Evolutionary conservation across 2,113 vertebrate species (phyloP).

Genomic region (Cottus gobio): DNA sequence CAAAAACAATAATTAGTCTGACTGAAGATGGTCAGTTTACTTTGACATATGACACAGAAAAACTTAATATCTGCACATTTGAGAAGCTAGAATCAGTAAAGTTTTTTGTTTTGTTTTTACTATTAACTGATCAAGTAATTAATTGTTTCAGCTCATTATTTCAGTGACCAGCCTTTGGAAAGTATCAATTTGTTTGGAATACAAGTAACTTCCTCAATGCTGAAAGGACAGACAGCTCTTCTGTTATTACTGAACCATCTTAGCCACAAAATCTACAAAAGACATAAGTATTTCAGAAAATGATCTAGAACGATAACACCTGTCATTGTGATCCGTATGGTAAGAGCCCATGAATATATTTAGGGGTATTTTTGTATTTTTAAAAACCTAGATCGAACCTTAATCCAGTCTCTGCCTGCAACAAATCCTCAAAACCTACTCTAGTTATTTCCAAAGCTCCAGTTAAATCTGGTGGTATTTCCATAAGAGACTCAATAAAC

Average conservation of each 20-base stretch:
- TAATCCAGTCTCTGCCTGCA: conserved; percentile 1
- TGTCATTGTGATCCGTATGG: not conserved
- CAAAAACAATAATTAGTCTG: not conserved
- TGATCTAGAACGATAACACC: not conserved
- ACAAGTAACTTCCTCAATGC: not conserved
- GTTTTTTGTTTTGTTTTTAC: no score
- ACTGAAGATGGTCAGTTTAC: no score
- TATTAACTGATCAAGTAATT: not conserved
- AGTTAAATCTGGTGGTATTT: conserved; percentile 26
- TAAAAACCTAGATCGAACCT: not conserved
- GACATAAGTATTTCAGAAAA: no score
- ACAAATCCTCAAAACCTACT: not conserved
- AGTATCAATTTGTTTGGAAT: not conserved
- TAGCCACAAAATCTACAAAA: not conserved
- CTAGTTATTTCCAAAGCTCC: not conserved
- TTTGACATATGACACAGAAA: no score
- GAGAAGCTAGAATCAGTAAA: not conserved
- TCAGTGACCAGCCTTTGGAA: not conserved
- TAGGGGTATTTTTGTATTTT: not conserved
- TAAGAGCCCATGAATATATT: not conserved
- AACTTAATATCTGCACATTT: no score
- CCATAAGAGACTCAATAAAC: conserved; percentile 61
- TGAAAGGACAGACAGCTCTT: not conserved
- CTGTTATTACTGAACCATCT: not conserved
- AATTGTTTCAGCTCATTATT: not conserved